phyloP scores from a whole-genome alignment of 2,888 invertebrate species.

The Hyposoter didymator region DNA sequence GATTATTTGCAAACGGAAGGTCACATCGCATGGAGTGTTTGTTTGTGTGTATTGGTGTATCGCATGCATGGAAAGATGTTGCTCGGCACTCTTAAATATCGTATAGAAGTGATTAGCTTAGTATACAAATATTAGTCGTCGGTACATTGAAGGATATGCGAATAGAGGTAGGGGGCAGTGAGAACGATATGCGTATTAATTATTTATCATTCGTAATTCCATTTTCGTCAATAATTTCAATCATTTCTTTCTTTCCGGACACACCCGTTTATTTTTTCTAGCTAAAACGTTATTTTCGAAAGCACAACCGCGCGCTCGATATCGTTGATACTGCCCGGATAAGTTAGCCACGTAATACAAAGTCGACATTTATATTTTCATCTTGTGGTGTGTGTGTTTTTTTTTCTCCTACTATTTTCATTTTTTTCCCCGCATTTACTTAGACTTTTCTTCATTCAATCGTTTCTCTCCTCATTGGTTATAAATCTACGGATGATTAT shows the following conservation, averaged over 20 bases:
- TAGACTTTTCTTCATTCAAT: not conserved
- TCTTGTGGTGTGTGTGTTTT: constrained; percentile 30
- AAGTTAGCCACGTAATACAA: constrained; percentile 75
- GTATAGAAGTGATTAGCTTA: constrained; percentile 80
- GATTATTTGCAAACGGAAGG: constrained; percentile 13
- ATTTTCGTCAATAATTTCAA: not conserved
- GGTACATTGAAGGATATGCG: constrained; percentile 84
- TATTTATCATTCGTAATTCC: constrained; percentile 27
- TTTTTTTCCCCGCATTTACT: not conserved
- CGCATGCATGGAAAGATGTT: constrained; percentile 16
- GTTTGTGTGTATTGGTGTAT: constrained; percentile 7
- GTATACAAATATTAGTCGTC: constrained; percentile 82
- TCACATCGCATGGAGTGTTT: constrained; percentile 10
- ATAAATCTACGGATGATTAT: constrained; percentile 58
- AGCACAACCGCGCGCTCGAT: constrained; percentile 64
- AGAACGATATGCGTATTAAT: constrained; percentile 76
- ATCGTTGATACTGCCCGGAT: constrained; percentile 78
- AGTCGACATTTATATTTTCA: constrained; percentile 72
- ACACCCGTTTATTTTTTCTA: constrained; percentile 32
- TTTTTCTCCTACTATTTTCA: not conserved
- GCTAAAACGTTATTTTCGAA: constrained; percentile 50
- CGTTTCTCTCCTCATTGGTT: constrained; percentile 39
- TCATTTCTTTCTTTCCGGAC: constrained; percentile 10
- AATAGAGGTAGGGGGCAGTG: constrained; percentile 80
- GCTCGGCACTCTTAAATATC: constrained; percentile 76